Percentiles rank a stretch among this genome's conserved stretches.
Conservation (phyloP, 2,797 vertebrate species). For the Alcedo atthis region DNA sequence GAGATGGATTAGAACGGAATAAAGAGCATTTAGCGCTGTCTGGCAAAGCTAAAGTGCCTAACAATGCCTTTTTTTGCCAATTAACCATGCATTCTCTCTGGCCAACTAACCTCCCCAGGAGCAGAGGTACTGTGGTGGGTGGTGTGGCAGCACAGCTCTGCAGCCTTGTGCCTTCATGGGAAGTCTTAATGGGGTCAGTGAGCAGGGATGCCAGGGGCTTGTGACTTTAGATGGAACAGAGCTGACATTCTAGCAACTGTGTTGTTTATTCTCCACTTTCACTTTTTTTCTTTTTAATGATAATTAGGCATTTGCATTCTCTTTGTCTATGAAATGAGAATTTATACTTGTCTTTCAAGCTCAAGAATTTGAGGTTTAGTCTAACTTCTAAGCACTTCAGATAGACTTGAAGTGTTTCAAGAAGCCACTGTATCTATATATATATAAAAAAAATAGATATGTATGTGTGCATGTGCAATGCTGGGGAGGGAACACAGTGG, state of each 20-base stretch:
- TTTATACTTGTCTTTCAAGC: background rate
- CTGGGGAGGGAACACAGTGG: fast-evolving
- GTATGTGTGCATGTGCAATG: background rate
- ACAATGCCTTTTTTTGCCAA: background rate
- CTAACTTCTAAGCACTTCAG: background rate
- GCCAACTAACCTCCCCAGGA: background rate
- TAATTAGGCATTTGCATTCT: background rate
- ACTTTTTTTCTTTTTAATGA: background rate
- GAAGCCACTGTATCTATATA: background rate
- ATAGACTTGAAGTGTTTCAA: background rate
- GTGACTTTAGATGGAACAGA: background rate
- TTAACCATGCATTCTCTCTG: background rate
- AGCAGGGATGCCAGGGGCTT: background rate
- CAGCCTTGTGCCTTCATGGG: background rate
- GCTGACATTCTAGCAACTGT: background rate
- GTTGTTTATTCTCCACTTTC: background rate
- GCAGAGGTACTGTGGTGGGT: background rate
- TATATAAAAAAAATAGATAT: background rate
- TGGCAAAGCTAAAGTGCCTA: background rate
- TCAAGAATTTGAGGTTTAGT: background rate
- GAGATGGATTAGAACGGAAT: background rate
- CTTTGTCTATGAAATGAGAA: background rate
- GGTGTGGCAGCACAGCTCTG: fast-evolving
- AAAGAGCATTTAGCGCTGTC: background rate
- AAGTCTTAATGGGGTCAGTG: background rate